Conservation (phyloP, 2,797 vertebrate species). For the Sarcophilus harrisii region DNA sequence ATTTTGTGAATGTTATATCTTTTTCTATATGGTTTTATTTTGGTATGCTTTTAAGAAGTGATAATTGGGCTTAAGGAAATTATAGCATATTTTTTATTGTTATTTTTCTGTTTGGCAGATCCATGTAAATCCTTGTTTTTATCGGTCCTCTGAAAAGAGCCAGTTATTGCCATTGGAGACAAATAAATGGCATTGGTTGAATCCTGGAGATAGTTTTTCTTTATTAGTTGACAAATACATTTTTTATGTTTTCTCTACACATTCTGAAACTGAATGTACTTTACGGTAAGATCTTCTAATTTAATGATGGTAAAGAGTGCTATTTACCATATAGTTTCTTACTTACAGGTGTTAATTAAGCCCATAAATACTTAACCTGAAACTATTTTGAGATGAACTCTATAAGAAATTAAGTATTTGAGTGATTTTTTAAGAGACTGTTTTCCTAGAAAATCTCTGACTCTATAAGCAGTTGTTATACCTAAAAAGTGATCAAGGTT, state of each 20-base stretch:
- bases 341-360: background rate
- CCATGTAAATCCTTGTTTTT: slow-evolving; percentile 91
- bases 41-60: background rate
- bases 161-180: slow-evolving; percentile 85
- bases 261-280: slow-evolving; percentile 70
- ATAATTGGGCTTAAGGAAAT: background rate
- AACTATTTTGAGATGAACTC: background rate
- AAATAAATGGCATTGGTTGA: slow-evolving; percentile 85
- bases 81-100: background rate
- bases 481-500: background rate
- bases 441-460: slow-evolving; percentile 55
- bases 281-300: slow-evolving; percentile 77
- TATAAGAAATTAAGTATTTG: background rate
- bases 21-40: background rate
- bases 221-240: slow-evolving; percentile 88
- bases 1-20: background rate
- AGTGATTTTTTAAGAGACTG: background rate
- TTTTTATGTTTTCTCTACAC: slow-evolving; percentile 84
- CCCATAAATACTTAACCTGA: slow-evolving; percentile 16
- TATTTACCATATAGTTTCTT: slow-evolving; percentile 26
- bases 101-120: slow-evolving; percentile 82
- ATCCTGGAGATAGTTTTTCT: slow-evolving; percentile 88
- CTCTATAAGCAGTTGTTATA: slow-evolving; percentile 16
- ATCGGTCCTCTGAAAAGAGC: slow-evolving; percentile 81
- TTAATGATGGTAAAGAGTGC: slow-evolving; percentile 17